Evolutionary conservation across 1,140 invertebrate species (phyloP).

Genomic region (Bombus terrestris): DNA sequence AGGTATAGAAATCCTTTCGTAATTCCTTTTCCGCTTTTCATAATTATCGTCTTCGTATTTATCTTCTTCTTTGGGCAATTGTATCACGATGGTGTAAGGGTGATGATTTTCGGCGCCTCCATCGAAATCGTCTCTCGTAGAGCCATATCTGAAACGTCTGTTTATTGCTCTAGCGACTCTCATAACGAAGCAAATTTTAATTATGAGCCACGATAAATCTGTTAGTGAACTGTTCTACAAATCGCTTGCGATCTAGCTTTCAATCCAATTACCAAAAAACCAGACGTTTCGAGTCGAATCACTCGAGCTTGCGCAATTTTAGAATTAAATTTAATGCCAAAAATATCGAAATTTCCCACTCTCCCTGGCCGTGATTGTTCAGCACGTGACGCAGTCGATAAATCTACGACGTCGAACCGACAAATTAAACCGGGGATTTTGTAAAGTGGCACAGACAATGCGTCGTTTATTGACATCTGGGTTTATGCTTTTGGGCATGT

Average conservation of each 20-base stretch:
- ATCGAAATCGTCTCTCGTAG: conserved; percentile 31
- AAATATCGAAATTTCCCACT: background rate
- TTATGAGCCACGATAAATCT: background rate
- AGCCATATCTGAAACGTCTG: background rate
- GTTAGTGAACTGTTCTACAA: background rate
- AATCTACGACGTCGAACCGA: background rate
- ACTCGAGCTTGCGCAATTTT: background rate
- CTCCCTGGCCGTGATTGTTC: too few relatives aligned
- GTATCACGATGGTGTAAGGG: conserved; percentile 71
- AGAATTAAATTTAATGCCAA: background rate
- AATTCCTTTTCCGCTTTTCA: conserved; percentile 7
- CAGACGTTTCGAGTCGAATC: background rate
- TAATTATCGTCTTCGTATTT: conserved; percentile 25
- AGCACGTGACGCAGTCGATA: too few relatives aligned
- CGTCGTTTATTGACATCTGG: background rate
- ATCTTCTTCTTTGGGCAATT: conserved; percentile 59
- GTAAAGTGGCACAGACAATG: background rate
- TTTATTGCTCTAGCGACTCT: background rate
- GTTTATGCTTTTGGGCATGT: background rate
- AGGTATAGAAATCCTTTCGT: conserved; percentile 15
- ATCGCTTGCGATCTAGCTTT: background rate
- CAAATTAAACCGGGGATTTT: background rate
- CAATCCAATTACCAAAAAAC: conserved; percentile 18
- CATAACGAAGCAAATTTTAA: background rate
- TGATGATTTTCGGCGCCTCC: conserved; percentile 47